Base-by-base conservation (phyloP, 1,140 invertebrate genomes). In the Adelges cooleyi region DNA sequence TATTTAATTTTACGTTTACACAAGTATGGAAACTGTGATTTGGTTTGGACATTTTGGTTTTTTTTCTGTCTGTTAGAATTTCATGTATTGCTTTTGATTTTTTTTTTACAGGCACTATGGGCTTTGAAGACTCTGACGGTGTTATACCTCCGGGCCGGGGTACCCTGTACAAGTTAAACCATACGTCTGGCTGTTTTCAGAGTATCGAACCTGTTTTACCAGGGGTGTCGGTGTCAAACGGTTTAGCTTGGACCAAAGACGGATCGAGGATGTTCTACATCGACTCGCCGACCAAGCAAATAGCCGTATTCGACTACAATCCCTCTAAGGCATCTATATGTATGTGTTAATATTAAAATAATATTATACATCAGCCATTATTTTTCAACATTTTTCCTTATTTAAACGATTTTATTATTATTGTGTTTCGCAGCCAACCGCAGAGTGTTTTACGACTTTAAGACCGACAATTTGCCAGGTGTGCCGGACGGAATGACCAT, bases 241-340 rank as follows among this genome's bases (percentile, higher is more conserved):
- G 91, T 0, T 72, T 93, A 6, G 83, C 82, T 9, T 94, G 90
- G 90, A 84, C 83, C 68, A 71, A 76, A 6, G 79, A 82, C 46
- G 80, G 83, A 65, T 80, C 80, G 23, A 83, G 81, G 25, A 83
- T 90, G 75, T 91, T 86, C 73, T 90, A 86, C 71, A 86, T 87
- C 2, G 87, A 90, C 72, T 82, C 86, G 2, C 78, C 81, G 11
- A 84, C 84, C 8, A 76, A 75, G 50, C 77, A 81, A 70, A 78
- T 90, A 27, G 79, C 82, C 42, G 79, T 79, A 29, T 92, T 86
- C 71, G 84, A 92, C 72, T 93, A 84, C 70, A 80, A 92, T 69
- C 76, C 84, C 9, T 74, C 79, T 3, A 81, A 76, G 5, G 87
- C 86, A 20, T 75, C 79, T 15, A 80, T 84, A 38, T 76, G 85